These are phyloP conservation scores for Hippocampus zosterae DNA, from an alignment of 2,113 vertebrate genomes.

Conservation along the genomic window DNA sequence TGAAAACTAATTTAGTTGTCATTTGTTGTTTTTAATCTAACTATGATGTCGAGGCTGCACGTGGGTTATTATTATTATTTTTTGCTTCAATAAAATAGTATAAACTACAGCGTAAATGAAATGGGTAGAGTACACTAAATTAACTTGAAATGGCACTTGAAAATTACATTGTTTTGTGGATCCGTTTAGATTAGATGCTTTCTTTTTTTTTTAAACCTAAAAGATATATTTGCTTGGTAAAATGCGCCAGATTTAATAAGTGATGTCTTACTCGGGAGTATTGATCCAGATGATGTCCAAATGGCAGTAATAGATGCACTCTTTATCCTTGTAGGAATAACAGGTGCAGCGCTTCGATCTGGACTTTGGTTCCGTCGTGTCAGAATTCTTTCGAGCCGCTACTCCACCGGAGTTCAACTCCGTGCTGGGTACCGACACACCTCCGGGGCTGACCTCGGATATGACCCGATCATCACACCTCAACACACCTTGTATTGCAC, in stretches of 20 bases:
- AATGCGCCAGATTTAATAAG: not conserved
- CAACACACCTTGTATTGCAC: constrained; percentile 38
- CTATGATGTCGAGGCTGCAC: no score
- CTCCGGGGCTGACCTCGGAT: constrained; percentile 25
- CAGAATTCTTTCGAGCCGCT: constrained; percentile 16
- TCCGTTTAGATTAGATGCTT: no score
- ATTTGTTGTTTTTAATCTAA: not conserved
- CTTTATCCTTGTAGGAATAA: constrained; percentile 88
- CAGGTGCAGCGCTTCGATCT: constrained; percentile 89
- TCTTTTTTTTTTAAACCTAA: not conserved
- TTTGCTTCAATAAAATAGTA: no score
- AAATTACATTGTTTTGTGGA: no score
- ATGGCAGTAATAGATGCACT: constrained; percentile 97
- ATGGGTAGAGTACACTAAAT: no score
- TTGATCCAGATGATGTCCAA: constrained; percentile 98
- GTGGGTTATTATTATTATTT: no score
- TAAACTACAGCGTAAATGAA: no score
- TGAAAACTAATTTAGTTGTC: not conserved
- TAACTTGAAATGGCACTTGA: no score
- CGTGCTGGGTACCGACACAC: constrained; percentile 13
- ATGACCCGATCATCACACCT: constrained; percentile 18
- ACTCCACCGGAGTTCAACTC: constrained; percentile 19
- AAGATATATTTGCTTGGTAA: not conserved
- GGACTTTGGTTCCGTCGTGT: constrained; percentile 32
- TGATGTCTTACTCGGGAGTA: constrained; percentile 85